Evolutionary conservation across 2,113 vertebrate species (phyloP), one percentile per base, ranked within the genome.

Genomic region (Ceyx melanurus): DNA sequence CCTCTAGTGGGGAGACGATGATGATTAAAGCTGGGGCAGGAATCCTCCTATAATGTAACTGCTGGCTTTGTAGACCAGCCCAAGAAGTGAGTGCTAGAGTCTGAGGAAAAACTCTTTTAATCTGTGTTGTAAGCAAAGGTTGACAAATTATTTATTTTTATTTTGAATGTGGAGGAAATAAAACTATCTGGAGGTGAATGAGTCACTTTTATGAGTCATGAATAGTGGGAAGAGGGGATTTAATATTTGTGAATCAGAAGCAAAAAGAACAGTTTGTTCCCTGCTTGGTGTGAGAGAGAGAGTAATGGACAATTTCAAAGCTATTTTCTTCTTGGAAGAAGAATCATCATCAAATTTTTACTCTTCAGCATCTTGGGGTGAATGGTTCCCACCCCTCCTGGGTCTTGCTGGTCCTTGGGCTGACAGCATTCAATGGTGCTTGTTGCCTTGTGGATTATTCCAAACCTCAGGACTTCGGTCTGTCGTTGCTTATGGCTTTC

Each of bases 141-240:
- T 71, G 43, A 58, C 2, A 6, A 53, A 37, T 79, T 17, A 25
- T 35, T 15, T 58, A 15, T 68, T 66, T 37, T 37, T 15, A 26
- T 82, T 87, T 89, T 29, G 56, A 46, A 53, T 67, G 25, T 71
- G 48, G 43, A 56, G 50, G 35, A 89, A 95, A 94, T 75, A 81
- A 93, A 90, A 79, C 62, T 66, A 88, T 77, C 51, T 89, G 76
- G 84, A 97, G 94, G 91, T 85, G 79, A 94, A 76, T 92, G 96
- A 97, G 48, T 96, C 96, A 96, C 84, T 90, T 80, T 43, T 29
- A 57, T 96, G 93, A 96, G 83, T 97, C 95, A 97, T 56, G 57
- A 89, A 78, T n/a, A 93, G 88, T 92, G 65, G 94, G 89, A 92
- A 83, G 82, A 91, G 31, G 75, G 57, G 88, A 74, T 85, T 92